Percentiles rank a stretch among this genome's conserved stretches.
phyloP scores from a whole-genome alignment of 1,140 invertebrate genomes.

The Apis mellifera region DNA sequence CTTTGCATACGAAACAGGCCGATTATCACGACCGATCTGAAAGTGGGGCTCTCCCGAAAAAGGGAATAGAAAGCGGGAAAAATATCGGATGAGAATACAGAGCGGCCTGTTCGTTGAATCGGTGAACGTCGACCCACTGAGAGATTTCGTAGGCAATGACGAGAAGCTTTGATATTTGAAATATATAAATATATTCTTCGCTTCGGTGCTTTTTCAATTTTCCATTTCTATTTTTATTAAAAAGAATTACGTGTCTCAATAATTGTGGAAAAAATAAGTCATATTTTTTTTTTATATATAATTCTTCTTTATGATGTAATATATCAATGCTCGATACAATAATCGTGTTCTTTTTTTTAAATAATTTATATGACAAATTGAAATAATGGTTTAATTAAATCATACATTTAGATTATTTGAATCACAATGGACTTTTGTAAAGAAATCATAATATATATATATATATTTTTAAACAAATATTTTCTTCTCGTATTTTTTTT shows the following conservation, averaged over 20 bases:
- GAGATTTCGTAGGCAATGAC: not conserved
- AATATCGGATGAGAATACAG: slow-evolving; percentile 53
- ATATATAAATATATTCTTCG: not conserved
- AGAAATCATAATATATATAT: too few species aligned
- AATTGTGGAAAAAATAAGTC: too few species aligned
- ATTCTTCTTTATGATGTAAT: too few species aligned
- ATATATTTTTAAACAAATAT: too few species aligned
- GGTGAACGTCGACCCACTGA: not conserved
- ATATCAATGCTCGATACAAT: too few species aligned
- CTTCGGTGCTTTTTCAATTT: not conserved
- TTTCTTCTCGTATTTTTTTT: too few species aligned
- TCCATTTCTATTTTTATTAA: not conserved
- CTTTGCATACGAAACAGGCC: slow-evolving; percentile 53
- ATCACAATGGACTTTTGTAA: too few species aligned
- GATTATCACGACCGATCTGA: slow-evolving; percentile 40
- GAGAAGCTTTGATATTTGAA: not conserved
- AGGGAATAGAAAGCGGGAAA: slow-evolving; percentile 59
- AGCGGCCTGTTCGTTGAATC: slow-evolving; percentile 9
- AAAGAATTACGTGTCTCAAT: not conserved
- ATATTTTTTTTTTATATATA: too few species aligned
- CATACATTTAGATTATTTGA: too few species aligned
- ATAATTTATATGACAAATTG: too few species aligned
- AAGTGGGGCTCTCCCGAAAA: slow-evolving; percentile 39
- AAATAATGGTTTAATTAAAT: too few species aligned
- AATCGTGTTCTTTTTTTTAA: too few species aligned